Percentiles rank a stretch among this genome's conserved stretches.
Conservation (phyloP, 2,797 vertebrate species). For the Salmo trutta region DNA sequence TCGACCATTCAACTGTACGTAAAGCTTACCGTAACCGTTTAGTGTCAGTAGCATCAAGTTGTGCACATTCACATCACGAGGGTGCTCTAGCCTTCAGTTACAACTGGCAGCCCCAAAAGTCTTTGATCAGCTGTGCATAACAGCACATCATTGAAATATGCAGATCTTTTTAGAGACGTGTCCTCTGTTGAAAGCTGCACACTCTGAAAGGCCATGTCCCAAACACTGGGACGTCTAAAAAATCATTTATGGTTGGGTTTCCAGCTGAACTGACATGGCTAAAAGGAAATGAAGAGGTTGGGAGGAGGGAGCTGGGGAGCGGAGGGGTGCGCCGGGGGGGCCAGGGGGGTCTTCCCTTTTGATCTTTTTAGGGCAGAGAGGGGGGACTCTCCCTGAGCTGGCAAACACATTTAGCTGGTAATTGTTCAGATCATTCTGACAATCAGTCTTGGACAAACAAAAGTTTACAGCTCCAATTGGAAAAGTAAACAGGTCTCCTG, state of each 20-base stretch:
- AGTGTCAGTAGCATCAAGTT: constrained; percentile 68
- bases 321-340: constrained; percentile 31
- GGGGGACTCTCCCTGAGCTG: constrained; percentile 66
- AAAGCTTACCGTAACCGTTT: constrained; percentile 56
- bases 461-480: constrained; percentile 80
- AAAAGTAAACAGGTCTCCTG: constrained; percentile 78
- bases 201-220: constrained; percentile 59
- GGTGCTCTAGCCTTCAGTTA: constrained; percentile 65
- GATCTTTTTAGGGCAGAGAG: constrained; percentile 76
- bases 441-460: constrained; percentile 79
- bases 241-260: constrained; percentile 78
- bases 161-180: constrained; percentile 57
- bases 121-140: constrained; percentile 74
- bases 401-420: constrained; percentile 82
- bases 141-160: constrained; percentile 68
- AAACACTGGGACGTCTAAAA: constrained; percentile 62
- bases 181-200: constrained; percentile 52
- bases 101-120: constrained; percentile 53
- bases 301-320: constrained; percentile 53
- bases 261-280: constrained; percentile 77
- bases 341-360: constrained; percentile 66
- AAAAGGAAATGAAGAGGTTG: constrained; percentile 74
- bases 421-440: constrained; percentile 80
- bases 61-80: constrained; percentile 61
- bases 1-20: constrained; percentile 66